These are phyloP conservation scores for Hippocampus comes DNA, from an alignment of 2,113 vertebrate species.

Conservation along the genomic window DNA sequence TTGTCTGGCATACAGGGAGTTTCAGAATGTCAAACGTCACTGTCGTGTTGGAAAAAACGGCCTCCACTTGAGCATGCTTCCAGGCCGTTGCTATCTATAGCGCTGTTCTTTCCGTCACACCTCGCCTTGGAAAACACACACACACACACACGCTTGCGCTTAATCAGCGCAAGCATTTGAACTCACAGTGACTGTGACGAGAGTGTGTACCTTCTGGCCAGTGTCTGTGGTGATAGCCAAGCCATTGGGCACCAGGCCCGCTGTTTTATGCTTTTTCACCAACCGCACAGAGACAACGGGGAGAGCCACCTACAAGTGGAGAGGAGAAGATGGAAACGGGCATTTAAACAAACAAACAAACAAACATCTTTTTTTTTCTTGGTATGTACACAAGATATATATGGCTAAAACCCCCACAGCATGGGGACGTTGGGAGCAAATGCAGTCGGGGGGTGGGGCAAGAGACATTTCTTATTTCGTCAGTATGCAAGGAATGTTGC, in stretches of 20 bases:
- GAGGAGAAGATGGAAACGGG: not conserved
- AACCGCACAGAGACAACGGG: conserved; percentile 84
- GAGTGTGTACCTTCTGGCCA: conserved; percentile 82
- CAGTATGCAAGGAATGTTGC: conserved; percentile 56
- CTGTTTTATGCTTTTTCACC: conserved; percentile 95
- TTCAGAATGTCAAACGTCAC: conserved; percentile 9
- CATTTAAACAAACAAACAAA: too few relatives aligned
- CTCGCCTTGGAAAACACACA: conserved; percentile 31
- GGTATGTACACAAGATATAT: too few relatives aligned
- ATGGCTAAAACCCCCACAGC: too few relatives aligned
- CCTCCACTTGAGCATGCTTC: not conserved
- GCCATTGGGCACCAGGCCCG: conserved; percentile 88
- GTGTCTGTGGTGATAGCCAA: conserved; percentile 89
- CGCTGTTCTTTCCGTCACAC: conserved; percentile 41
- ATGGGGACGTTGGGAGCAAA: not conserved
- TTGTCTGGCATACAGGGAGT: conserved; percentile 5
- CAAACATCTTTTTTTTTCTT: not conserved
- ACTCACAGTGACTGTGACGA: conserved; percentile 6
- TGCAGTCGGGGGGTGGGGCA: not conserved
- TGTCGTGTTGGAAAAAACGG: conserved; percentile 27
- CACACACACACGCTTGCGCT: not conserved
- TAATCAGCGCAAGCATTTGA: conserved; percentile 39
- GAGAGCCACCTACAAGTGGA: conserved; percentile 79
- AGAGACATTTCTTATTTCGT: conserved; percentile 39
- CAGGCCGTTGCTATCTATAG: conserved; percentile 44